Conservation (phyloP, 2,113 vertebrate species). For the Carettochelys insculpta region DNA sequence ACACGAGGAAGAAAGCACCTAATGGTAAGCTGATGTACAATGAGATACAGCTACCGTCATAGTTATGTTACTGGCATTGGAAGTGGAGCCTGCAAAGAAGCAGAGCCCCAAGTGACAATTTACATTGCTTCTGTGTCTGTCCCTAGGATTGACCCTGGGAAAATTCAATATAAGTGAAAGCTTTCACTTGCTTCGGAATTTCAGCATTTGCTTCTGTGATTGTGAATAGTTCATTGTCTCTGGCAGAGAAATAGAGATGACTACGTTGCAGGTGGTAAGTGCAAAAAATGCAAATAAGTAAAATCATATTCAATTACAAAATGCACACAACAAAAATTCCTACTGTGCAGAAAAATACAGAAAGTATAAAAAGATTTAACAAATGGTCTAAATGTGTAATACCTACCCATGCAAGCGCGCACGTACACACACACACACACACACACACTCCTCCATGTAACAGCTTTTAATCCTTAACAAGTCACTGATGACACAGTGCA, state of each 20-base stretch:
- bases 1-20: neutral
- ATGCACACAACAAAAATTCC: neutral
- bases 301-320: neutral
- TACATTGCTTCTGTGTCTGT: neutral
- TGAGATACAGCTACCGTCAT: neutral
- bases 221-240: neutral
- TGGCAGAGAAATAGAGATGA: accelerated
- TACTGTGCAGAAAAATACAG: neutral
- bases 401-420: too few relatives aligned
- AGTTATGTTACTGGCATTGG: neutral
- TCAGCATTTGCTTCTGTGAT: neutral
- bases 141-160: neutral
- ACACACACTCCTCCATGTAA: neutral
- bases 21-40: neutral
- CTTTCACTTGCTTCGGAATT: neutral
- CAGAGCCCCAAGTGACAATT: neutral
- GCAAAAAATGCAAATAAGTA: neutral
- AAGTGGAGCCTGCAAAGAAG: neutral
- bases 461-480: neutral
- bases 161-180: accelerated
- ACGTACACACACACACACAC: neutral
- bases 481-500: neutral
- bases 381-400: neutral
- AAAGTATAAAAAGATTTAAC: accelerated
- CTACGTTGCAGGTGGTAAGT: neutral